phyloP scores from a whole-genome alignment of 2,888 invertebrate species.

The Trichacis sp. region DNA sequence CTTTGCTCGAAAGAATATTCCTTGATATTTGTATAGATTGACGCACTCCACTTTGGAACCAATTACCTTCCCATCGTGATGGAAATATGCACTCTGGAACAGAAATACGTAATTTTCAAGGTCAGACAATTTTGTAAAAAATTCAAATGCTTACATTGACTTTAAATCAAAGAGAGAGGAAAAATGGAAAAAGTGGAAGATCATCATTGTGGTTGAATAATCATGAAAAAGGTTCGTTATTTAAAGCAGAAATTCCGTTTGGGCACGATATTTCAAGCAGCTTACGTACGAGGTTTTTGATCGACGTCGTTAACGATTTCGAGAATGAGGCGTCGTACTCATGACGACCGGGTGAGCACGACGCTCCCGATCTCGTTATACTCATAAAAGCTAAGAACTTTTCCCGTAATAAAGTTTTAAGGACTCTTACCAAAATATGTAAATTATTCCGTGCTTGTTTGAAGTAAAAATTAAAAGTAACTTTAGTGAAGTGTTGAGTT shows the following conservation, averaged over 20 bases:
- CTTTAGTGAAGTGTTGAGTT: constrained; percentile 22
- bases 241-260: too few relatives aligned
- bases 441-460: constrained; percentile 33
- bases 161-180: too few relatives aligned
- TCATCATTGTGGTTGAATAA: not conserved
- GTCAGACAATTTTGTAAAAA: too few relatives aligned
- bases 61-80: constrained; percentile 86
- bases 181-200: too few relatives aligned
- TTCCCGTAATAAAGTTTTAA: constrained; percentile 42
- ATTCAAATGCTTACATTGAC: too few relatives aligned
- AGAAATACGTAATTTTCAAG: too few relatives aligned
- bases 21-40: constrained; percentile 87
- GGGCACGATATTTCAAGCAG: too few relatives aligned
- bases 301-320: constrained; percentile 34
- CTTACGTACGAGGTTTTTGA: constrained; percentile 25
- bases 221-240: too few relatives aligned
- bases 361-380: constrained; percentile 38
- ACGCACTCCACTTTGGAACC: constrained; percentile 92
- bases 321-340: constrained; percentile 35
- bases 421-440: constrained; percentile 43
- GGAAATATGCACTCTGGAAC: constrained; percentile 83
- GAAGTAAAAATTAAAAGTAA: constrained; percentile 39
- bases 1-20: constrained; percentile 86
- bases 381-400: constrained; percentile 38
- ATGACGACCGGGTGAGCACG: constrained; percentile 32